Evolutionary conservation across 1,140 invertebrate genomes (phyloP).

Genomic region (Papilio xuthus): DNA sequence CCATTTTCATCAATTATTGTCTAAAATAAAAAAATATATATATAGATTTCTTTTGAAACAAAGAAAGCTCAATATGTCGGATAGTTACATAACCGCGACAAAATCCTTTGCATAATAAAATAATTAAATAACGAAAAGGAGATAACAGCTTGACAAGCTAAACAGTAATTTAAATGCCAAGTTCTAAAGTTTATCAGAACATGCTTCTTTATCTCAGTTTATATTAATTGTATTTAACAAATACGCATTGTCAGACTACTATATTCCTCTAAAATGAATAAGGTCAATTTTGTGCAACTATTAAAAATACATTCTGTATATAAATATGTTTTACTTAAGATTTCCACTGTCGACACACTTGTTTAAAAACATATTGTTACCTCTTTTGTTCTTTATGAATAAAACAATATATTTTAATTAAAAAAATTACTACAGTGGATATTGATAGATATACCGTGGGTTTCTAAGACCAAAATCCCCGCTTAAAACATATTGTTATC

Average conservation of each 20-base stretch:
- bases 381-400: too few relatives aligned
- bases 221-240: background rate
- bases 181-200: background rate
- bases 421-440: too few relatives aligned
- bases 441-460: too few relatives aligned
- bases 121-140: background rate
- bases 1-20: constrained; percentile 60
- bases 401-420: too few relatives aligned
- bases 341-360: too few relatives aligned
- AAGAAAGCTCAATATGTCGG: constrained; percentile 83
- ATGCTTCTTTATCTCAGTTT: background rate
- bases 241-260: background rate
- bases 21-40: constrained; percentile 45
- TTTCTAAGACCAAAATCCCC: too few relatives aligned
- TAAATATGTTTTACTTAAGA: too few relatives aligned
- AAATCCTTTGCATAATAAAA: background rate
- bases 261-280: background rate
- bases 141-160: background rate
- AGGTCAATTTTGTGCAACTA: background rate
- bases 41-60: constrained; percentile 90
- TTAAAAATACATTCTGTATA: too few relatives aligned
- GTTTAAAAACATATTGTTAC: too few relatives aligned
- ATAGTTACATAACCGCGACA: background rate
- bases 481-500: too few relatives aligned
- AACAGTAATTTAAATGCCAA: background rate